Percentiles rank a stretch among this genome's conserved stretches.
Evolutionary conservation across 2,113 vertebrate genomes (phyloP).

Genomic region (Pelecanus crispus): DNA sequence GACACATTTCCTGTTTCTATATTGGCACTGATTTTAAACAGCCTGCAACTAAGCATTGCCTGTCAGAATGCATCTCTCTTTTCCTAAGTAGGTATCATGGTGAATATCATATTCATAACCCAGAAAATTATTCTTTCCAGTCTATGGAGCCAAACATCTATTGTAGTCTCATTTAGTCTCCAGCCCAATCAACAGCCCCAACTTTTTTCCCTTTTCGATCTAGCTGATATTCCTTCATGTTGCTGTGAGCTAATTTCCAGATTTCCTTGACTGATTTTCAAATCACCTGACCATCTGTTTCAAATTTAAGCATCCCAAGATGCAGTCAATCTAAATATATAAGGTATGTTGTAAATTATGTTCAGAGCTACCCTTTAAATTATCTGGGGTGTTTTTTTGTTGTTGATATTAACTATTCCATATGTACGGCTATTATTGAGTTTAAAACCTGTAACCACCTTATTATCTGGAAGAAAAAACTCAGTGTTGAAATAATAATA

Average conservation of each 20-base stretch:
- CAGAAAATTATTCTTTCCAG: neutral
- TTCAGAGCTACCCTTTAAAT: slow-evolving; percentile 1
- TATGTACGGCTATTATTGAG: neutral
- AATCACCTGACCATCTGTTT: slow-evolving; percentile 61
- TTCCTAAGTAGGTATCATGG: neutral
- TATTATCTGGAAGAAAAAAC: neutral
- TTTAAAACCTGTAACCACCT: slow-evolving; percentile 19
- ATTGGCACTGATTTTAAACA: slow-evolving; percentile 51
- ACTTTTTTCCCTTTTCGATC: neutral
- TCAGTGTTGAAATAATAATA: neutral
- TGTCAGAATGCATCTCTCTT: slow-evolving; percentile 34
- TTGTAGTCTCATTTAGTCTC: slow-evolving; percentile 14
- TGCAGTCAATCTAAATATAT: neutral
- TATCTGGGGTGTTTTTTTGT: neutral
- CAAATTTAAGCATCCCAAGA: slow-evolving; percentile 12
- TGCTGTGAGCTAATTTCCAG: neutral
- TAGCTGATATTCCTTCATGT: neutral
- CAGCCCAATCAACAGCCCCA: neutral
- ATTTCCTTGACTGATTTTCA: slow-evolving; percentile 42
- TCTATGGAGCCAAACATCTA: neutral
- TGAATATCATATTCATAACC: slow-evolving; percentile 29
- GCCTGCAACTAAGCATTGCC: slow-evolving; percentile 19
- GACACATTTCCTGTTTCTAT: slow-evolving; percentile 50
- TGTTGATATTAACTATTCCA: neutral
- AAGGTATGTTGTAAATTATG: neutral